These are phyloP conservation scores for Apeira syringaria DNA, from an alignment of 2,888 invertebrate species.

Conservation along the genomic window DNA sequence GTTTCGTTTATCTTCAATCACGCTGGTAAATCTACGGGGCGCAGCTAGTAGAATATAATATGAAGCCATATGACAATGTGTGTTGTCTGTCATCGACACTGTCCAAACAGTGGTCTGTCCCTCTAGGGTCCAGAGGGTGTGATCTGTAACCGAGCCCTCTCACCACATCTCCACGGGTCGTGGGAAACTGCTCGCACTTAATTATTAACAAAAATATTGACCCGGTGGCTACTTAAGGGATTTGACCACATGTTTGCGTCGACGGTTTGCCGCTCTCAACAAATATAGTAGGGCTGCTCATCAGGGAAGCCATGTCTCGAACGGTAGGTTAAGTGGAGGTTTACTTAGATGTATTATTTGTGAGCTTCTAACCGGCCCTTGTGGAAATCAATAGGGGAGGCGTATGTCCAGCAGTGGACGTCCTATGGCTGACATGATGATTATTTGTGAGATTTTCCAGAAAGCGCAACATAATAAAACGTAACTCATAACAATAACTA, in stretches of 20 bases:
- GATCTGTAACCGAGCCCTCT: slow-evolving; percentile 66
- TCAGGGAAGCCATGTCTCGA: slow-evolving; percentile 2
- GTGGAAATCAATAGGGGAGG: no score
- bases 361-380: no score
- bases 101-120: slow-evolving; percentile 42
- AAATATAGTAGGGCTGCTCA: slow-evolving; percentile 48
- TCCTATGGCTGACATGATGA: no score
- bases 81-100: slow-evolving; percentile 42
- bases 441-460: no score
- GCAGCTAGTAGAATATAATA: no score
- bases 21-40: no score
- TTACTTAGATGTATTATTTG: no score
- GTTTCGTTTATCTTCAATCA: no score
- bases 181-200: slow-evolving; percentile 74
- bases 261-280: slow-evolving; percentile 74
- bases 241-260: slow-evolving; percentile 79
- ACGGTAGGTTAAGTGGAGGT: not conserved
- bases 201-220: slow-evolving; percentile 83
- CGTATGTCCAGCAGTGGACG: no score
- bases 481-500: no score
- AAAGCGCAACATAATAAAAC: no score
- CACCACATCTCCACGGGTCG: slow-evolving; percentile 52
- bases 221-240: slow-evolving; percentile 81
- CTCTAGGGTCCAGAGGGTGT: slow-evolving; percentile 56
- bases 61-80: slow-evolving; percentile 23